phyloP scores from a whole-genome alignment of 2,797 vertebrate species.

The Phoxinus dragarum region DNA sequence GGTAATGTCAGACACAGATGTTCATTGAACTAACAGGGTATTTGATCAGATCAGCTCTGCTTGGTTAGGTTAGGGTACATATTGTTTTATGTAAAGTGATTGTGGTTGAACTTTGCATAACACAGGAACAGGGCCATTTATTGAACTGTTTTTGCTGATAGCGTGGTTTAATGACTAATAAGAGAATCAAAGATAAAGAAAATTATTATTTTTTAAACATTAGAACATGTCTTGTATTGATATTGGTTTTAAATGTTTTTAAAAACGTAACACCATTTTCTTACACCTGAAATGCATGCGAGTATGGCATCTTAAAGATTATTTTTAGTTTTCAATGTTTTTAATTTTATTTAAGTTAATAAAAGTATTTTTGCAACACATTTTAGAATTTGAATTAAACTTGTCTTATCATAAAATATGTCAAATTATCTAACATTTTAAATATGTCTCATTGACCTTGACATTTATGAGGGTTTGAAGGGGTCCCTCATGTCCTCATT shows the following conservation, averaged over 20 bases:
- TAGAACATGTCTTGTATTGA: not conserved
- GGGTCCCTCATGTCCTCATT: not conserved
- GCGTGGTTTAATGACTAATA: not conserved
- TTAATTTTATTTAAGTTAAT: not conserved
- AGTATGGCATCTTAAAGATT: not conserved
- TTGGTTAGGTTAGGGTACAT: not conserved
- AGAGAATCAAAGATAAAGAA: not conserved
- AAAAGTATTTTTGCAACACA: not conserved
- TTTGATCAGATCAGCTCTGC: slow-evolving; percentile 20
- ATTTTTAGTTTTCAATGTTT: too few species aligned
- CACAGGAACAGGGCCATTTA: not conserved
- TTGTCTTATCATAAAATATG: not conserved
- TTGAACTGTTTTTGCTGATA: not conserved
- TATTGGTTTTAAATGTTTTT: not conserved
- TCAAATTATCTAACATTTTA: not conserved
- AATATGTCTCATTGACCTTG: not conserved
- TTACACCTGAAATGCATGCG: not conserved
- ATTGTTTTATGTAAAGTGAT: slow-evolving; percentile 14
- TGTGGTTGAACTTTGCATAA: not conserved
- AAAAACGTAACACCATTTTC: not conserved
- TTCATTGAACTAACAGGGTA: slow-evolving; percentile 24
- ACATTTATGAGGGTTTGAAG: not conserved
- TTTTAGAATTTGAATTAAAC: not conserved
- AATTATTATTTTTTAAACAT: not conserved
- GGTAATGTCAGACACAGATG: slow-evolving; percentile 24